Evolutionary conservation across 2,797 vertebrate species (phyloP), one percentile per base, ranked within the genome.

Genomic region (Podarcis lilfordi): DNA sequence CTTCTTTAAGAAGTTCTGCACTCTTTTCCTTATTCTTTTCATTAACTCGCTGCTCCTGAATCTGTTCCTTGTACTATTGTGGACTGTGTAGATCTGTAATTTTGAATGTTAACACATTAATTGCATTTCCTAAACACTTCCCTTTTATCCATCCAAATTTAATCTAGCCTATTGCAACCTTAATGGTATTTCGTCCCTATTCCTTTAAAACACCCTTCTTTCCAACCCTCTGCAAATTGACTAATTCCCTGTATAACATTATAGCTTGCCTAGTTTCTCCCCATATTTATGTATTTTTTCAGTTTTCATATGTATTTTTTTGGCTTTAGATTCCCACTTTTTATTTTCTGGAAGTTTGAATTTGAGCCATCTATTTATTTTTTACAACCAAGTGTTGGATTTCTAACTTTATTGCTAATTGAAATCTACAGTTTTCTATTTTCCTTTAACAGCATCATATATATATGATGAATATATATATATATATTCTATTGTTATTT

Each of bases 151-250:
- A 94, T 90, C 86, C 93, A 91, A 83, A 92, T 85, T 95, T 92
- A 94, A 86, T 95, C 95, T 95, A 93, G 95, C 92, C 94, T 94
- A 91, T 96, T 95, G 92, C 91, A 94, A 89, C 92, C 92, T 64
- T 95, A 93, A 50, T 95, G 91, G 64, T 95, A 93, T 90, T 93
- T 84, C 90, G 40, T 94, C 92, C 86, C 59, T 91, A 91, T 37
- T 78, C 92, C 85, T 92, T 87, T 55, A 85, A 90, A 93, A 91
- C 87, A 89, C 85, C 88, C 92, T 84, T 86, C 85, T 94, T 89
- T 92, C 90, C 88, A 82, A 45, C 75, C 82, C 84, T 91, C 83
- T 96, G 86, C 86, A 88, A 91, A 85, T 80, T 82, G 89, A 93
- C 94, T 96, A 96, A 95, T 93, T 86, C 91, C 90, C 87, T 72